Evolutionary conservation across 2,888 invertebrate species (phyloP), one percentile per base, ranked within the genome.

Genomic region (Acleris emargana): DNA sequence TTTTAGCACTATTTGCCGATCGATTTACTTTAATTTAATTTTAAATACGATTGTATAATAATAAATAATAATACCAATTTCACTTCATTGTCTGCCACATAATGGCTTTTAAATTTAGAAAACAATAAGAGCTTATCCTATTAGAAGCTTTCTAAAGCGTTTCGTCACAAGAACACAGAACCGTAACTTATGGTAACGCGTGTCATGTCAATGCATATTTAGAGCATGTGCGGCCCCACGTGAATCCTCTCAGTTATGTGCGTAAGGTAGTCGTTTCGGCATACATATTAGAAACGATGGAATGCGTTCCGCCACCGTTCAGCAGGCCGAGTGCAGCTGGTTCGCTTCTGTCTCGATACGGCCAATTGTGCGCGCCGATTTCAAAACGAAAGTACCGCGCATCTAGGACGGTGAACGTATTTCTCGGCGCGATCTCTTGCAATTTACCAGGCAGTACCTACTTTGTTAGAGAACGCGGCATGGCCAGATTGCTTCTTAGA

Each of bases 321-420:
- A 71, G 71, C 71, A 72, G 62, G 64, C 67, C 32, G 64, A 49
- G 52, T 53, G 58, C 86, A 82, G 82, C 81, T 84, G 80, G 83
- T 79, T 81, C 77, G 84, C 83, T 80, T 83, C 81, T 86, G 84
- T 85, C 90, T 89, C 87, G 89, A 88, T 86, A 89, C 89, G 89
- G 90, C 86, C 89, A 90, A 91, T 91, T 91, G 91, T 91, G 85
- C 86, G 89, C 86, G 87, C 86, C 88, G 91, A 91, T 91, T 91
- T 92, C 92, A 90, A 91, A 92, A 91, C 89, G 92, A 92, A 92
- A 92, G 92, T 91, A 89, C 89, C 84, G 86, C 87, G 88, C 91
- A 91, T 90, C 90, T 90, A 88, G 91, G 91, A 88, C 91, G 91
- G 91, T 91, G 91, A 92, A 91, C 91, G 91, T 91, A 90, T 88